A percentile compares a stretch with the other conserved stretches of the same genome.
Evolutionary conservation across 2,797 vertebrate species (phyloP).

Genomic region (Phoeniculus purpureus): DNA sequence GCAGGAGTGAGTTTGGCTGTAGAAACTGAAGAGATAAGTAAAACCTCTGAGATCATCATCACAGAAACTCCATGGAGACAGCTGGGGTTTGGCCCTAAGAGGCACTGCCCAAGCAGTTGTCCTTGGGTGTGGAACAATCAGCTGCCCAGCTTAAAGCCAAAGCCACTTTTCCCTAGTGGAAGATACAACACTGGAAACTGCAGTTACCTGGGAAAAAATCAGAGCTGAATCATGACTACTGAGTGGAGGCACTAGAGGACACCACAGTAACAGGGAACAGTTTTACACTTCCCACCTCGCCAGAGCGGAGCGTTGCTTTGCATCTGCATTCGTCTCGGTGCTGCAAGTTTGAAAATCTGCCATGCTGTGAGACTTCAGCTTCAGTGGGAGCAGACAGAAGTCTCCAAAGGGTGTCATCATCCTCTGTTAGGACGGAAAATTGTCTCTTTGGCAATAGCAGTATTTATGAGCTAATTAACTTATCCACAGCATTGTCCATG

Average conservation of each 20-base stretch:
- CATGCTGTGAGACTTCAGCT: neutral
- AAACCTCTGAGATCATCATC: neutral
- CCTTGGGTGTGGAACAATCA: neutral
- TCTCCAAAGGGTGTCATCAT: constrained; percentile 24
- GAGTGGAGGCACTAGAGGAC: constrained; percentile 60
- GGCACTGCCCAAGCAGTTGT: neutral
- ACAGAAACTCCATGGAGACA: neutral
- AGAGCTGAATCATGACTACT: neutral
- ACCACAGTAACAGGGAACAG: neutral
- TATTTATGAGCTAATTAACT: constrained; percentile 29
- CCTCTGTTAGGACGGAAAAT: constrained; percentile 19
- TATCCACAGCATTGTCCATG: neutral
- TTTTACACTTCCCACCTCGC: neutral
- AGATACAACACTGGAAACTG: neutral
- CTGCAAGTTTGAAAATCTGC: constrained; percentile 36
- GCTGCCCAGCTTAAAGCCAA: neutral
- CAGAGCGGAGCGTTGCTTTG: neutral
- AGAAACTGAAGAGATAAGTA: neutral
- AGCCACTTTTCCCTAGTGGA: neutral
- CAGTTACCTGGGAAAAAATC: neutral
- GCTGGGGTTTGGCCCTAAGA: neutral
- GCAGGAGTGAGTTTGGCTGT: neutral
- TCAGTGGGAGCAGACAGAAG: constrained; percentile 5
- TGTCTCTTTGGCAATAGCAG: constrained; percentile 14
- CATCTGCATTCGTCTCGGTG: neutral